Evolutionary conservation across 2,113 vertebrate genomes (phyloP), one percentile per base, ranked within the genome.

Genomic region (Tricholaema leucomelas): DNA sequence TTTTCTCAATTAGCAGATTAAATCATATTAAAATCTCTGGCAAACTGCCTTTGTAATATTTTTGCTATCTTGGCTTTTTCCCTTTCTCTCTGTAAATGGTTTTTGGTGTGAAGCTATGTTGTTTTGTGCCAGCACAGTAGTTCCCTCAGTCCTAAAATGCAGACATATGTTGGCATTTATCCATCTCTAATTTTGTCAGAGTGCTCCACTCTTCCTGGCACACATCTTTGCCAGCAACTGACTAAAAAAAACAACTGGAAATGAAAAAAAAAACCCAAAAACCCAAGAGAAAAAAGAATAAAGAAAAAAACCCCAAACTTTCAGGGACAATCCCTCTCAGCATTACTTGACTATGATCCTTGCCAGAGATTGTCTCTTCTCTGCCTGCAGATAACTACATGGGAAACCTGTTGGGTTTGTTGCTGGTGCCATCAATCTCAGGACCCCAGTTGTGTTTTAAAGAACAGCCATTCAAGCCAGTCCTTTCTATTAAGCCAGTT

Each of bases 1-100:
- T 93, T 92, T 88, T 76, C 64, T 92, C 87, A 92, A 60, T 87
- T 90, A 91, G 67, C 31, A 91, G 76, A 93, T 96, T 87, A 92
- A 92, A 92, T 93, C 40, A 76, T 70, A 74, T 55, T 81, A 94
- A 90, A 93, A 76, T 75, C 46, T 63, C 48, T 92, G 77, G 88
- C n/a, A 0, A 52, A 28, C 48, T 88, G 78, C 80, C 88, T 88
- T 74, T 73, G 36, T 66, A 55, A 54, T 84, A 81, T 55, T 91
- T 85, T 90, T 86, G 46, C 40, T 84, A 38, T 84, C 87, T 92
- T 94, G 61, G 36, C 46, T 87, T 94, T 84, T 85, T 79, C 60
- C 44, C 55, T 88, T 84, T 73, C 60, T 56, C 35, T 75, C 24
- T 79, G 52, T 79, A 91, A 88, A 92, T 87, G 69, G 65, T 75